These are phyloP conservation scores for Tenebrio molitor DNA, from an alignment of 1,140 invertebrate genomes.

Conservation along the genomic window DNA sequence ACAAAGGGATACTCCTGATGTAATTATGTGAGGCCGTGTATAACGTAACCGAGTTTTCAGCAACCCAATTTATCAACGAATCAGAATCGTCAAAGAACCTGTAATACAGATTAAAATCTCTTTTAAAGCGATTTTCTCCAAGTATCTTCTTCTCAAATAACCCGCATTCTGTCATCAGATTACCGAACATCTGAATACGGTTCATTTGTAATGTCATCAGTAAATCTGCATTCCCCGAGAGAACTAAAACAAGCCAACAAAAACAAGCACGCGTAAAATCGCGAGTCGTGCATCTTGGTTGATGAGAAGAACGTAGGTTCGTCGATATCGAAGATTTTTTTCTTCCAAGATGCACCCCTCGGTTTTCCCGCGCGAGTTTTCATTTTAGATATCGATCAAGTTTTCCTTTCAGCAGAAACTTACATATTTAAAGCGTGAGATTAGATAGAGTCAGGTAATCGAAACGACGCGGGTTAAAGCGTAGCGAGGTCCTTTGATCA, in stretches of 20 bases:
- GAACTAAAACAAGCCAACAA: conserved; percentile 7
- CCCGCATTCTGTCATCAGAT: conserved; percentile 59
- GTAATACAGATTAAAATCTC: conserved; percentile 56
- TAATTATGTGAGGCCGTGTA: conserved; percentile 24
- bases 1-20: not conserved
- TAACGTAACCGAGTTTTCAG: conserved; percentile 35
- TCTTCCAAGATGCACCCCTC: conserved; percentile 13
- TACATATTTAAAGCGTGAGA: conserved; percentile 54
- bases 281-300: conserved; percentile 15
- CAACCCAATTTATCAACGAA: conserved; percentile 43
- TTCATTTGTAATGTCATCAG: conserved; percentile 52
- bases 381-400: conserved; percentile 53
- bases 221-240: conserved; percentile 29
- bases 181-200: conserved; percentile 55
- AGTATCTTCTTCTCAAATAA: conserved; percentile 48
- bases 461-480: conserved; percentile 53
- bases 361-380: not conserved
- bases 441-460: conserved; percentile 58
- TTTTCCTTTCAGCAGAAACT: conserved; percentile 45
- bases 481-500: conserved; percentile 59
- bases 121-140: conserved; percentile 54
- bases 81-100: conserved; percentile 47
- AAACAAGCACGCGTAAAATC: not conserved
- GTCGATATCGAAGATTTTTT: conserved; percentile 16
- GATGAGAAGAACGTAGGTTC: no score